Conservation (phyloP, 1,140 invertebrate species). For the Laupala kohalensis region DNA sequence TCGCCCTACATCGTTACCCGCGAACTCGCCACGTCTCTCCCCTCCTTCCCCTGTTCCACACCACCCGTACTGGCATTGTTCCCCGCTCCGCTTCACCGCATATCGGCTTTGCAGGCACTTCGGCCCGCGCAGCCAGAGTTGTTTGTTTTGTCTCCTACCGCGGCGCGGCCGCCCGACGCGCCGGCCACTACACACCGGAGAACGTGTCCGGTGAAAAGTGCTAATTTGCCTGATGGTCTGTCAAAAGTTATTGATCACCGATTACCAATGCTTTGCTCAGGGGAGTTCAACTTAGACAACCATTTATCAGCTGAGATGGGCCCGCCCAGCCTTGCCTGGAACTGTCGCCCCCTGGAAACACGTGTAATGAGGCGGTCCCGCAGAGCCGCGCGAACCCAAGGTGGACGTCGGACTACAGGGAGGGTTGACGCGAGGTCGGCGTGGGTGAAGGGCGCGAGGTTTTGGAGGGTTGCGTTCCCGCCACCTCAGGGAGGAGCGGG, state of each 20-base stretch:
- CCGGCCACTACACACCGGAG: neutral
- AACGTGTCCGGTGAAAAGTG: constrained; percentile 13
- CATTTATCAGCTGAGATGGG: constrained; percentile 10
- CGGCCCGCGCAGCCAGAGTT: neutral
- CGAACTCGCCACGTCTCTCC: neutral
- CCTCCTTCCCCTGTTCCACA: neutral
- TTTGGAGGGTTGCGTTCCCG: too few relatives aligned
- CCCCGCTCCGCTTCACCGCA: too few relatives aligned
- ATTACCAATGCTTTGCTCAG: constrained; percentile 1
- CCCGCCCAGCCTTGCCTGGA: neutral
- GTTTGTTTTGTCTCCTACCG: neutral
- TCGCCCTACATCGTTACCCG: neutral
- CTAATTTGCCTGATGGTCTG: constrained; percentile 16
- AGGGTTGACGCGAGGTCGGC: neutral
- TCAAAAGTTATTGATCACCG: constrained; percentile 15
- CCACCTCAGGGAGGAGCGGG: too few relatives aligned
- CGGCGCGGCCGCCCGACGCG: too few relatives aligned
- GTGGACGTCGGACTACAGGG: neutral
- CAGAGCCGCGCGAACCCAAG: neutral
- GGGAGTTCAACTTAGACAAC: neutral
- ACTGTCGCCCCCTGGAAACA: neutral
- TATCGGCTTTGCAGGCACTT: neutral
- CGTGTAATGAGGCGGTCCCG: constrained; percentile 1
- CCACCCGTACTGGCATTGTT: too few relatives aligned
- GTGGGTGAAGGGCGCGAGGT: neutral